A percentile compares a stretch with the other conserved stretches of the same genome.
Conservation (phyloP, 2,888 invertebrate species). For the Leucophora obtusa region DNA sequence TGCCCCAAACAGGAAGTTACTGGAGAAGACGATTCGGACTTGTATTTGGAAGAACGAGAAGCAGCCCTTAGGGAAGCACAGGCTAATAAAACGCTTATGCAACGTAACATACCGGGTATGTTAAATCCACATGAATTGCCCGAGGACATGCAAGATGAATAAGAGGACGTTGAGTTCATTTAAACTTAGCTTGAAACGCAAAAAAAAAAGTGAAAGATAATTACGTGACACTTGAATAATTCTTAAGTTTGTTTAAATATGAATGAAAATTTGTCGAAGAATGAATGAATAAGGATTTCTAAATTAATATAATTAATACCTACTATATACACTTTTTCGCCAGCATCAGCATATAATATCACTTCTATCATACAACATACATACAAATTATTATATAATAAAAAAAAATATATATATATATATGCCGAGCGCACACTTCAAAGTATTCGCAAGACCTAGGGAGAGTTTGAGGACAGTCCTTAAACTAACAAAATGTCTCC, state of each 20-base stretch:
- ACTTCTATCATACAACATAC: slow-evolving; percentile 51
- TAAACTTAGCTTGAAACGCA: slow-evolving; percentile 54
- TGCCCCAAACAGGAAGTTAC: slow-evolving; percentile 90
- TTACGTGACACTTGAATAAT: slow-evolving; percentile 65
- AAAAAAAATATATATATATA: slow-evolving; percentile 33
- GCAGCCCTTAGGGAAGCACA: slow-evolving; percentile 92
- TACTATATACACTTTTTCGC: slow-evolving; percentile 31
- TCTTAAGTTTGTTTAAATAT: slow-evolving; percentile 68
- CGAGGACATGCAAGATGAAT: slow-evolving; percentile 95
- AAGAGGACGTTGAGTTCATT: slow-evolving; percentile 66
- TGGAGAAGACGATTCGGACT: slow-evolving; percentile 98
- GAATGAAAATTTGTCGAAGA: slow-evolving; percentile 70
- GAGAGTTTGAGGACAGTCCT: no score
- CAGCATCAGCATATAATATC: slow-evolving; percentile 64
- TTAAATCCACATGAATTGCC: slow-evolving; percentile 96
- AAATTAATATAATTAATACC: slow-evolving; percentile 24
- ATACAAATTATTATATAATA: slow-evolving; percentile 39
- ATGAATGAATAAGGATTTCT: slow-evolving; percentile 70
- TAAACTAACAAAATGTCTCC: no score
- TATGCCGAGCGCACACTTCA: no score
- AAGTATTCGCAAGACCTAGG: no score
- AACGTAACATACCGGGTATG: slow-evolving; percentile 97
- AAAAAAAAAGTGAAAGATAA: slow-evolving; percentile 56
- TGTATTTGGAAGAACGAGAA: slow-evolving; percentile 98
- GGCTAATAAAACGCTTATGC: slow-evolving; percentile 94